Evolutionary conservation across 2,113 vertebrate species (phyloP).

Genomic region (Poeciliopsis occidentalis): DNA sequence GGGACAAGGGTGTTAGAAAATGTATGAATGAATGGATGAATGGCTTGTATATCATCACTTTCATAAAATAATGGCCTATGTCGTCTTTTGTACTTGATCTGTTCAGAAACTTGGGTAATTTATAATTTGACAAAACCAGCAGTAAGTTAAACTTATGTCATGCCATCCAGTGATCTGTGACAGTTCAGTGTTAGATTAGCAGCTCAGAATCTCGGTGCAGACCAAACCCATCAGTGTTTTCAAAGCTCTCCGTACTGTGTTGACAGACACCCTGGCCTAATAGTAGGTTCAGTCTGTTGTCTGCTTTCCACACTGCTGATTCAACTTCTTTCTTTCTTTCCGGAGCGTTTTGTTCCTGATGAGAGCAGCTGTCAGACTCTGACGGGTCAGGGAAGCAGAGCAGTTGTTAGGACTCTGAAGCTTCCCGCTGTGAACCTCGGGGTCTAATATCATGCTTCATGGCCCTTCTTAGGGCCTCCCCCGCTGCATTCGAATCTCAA

Average conservation of each 20-base stretch:
- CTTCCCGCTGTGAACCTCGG: conserved; percentile 45
- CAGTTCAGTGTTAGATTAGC: background rate
- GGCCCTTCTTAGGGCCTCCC: conserved; percentile 36
- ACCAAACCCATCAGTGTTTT: conserved; percentile 17
- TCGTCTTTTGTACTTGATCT: background rate
- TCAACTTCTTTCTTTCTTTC: conserved; percentile 17
- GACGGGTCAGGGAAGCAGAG: conserved; percentile 41
- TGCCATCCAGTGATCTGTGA: conserved; percentile 5
- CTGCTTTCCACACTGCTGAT: conserved; percentile 12
- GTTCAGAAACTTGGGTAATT: background rate
- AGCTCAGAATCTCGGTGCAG: background rate
- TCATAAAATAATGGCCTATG: no score
- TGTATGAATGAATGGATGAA: no score
- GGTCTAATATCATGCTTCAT: conserved; percentile 69
- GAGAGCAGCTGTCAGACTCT: conserved; percentile 58
- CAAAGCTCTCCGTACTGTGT: conserved; percentile 12
- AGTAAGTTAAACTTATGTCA: background rate
- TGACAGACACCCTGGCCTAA: conserved; percentile 18
- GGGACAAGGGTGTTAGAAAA: no score
- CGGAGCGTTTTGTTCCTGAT: conserved; percentile 44
- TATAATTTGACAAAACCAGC: background rate
- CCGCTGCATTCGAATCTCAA: conserved; percentile 30
- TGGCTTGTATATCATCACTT: no score
- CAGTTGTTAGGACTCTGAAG: conserved; percentile 51
- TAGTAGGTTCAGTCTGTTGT: conserved; percentile 20